Evolutionary conservation across 2,888 invertebrate genomes (phyloP), one percentile per base, ranked within the genome.

Genomic region (Stramonita haemastoma): DNA sequence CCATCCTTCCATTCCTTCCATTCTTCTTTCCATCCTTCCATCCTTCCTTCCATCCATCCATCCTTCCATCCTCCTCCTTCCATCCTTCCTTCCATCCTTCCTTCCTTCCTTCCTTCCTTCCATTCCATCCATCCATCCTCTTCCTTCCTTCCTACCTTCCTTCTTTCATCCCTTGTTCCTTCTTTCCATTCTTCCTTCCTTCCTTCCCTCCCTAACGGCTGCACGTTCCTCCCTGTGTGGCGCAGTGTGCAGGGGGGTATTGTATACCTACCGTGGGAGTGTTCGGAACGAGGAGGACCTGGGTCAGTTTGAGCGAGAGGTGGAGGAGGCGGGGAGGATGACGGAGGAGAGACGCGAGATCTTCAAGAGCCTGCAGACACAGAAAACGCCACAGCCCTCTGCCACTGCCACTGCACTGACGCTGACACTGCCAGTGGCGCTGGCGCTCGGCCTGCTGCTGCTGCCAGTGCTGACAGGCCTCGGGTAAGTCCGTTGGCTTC

Each of bases 201-300:
- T n/a, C n/a, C n/a, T n/a, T n/a, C n/a, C n/a, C n/a, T n/a, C 46
- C 46, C 46, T 5, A 46, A 46, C 46, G 4, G 46, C 46, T 46
- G 8, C 46, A 46, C 46, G 26, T 56, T n/a, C 73, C n/a, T 17
- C 13, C 32, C n/a, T 26, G 26, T 26, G 26, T 73, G 13, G 36
- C 90, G 11, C 91, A 94, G 95, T 95, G 32, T 95, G 95, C 90
- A 95, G 95, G 90, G 92, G 93, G 2, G 94, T 94, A 87, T 46
- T 8, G n/a, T n/a, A n/a, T n/a, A n/a, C n/a, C n/a, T n/a, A n/a
- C n/a, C n/a, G n/a, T n/a, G n/a, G n/a, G n/a, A n/a, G n/a, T n/a
- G n/a, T n/a, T n/a, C 91, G 94, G 0, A 90, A 92, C 34, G 92
- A 91, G 11, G 93, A 92, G 34, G 94, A 94, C 90, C 89, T 95